Evolutionary conservation across 2,797 vertebrate species (phyloP), one percentile per base, ranked within the genome.

Genomic region (Oreonectes daqikongensis): DNA sequence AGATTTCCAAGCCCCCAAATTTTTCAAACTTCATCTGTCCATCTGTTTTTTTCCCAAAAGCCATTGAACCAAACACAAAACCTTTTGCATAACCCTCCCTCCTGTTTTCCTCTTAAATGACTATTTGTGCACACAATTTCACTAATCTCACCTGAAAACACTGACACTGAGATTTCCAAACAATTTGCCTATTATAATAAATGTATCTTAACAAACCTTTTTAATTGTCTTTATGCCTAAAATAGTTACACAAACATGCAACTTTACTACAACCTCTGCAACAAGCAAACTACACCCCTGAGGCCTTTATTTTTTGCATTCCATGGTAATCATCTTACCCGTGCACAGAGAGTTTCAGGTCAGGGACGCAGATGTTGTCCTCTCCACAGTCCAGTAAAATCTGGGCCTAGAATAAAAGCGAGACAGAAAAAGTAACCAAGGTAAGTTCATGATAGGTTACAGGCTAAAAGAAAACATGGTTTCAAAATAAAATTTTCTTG

Each of bases 331-430:
- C 60, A 32, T 77, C 94, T 93, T 88, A 97, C 96, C 93, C 93
- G 0, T 89, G 87, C 11, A 96, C 95, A 20, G 92, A 89, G 75
- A 98, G 93, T 84, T 96, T 95, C 70, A 98, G 87, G 86, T 97
- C 95, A 53, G 96, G 96, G 64, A 98, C 95, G 55, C 96, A 98
- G 89, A 98, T 93, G 87, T 98, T 98, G 90, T 98, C 95, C 46
- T 97, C 96, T 0, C 95, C 96, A 14, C 96, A 98, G 86, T 97
- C 96, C 85, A 97, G 85, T 85, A 95, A 90, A 85, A 97, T 97
- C 85, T 96, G 95, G 72, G 94, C 93, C 96, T 97, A 82, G 65
- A 85, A 82, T 60, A 86, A 26, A 71, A 75, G 46, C 52, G 28
- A 66, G 35, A 66, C 44, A 50, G 28, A 48, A 60, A 63, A 65